Conservation (phyloP, 2,797 vertebrate species). For the Sebastolobus alascanus region DNA sequence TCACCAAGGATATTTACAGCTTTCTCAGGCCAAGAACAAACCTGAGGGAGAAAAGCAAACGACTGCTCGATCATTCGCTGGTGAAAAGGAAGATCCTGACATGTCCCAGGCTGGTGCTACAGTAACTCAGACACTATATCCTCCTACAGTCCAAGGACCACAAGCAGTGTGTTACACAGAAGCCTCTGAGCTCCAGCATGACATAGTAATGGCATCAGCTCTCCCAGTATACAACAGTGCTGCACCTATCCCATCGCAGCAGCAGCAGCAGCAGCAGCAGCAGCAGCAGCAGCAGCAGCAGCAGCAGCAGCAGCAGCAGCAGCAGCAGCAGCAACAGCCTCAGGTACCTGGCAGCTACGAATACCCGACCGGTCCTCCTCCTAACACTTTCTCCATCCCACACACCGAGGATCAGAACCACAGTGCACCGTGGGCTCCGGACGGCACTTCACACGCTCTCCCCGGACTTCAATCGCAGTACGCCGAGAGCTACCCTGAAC, state of each 20-base stretch:
- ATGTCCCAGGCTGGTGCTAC: slow-evolving; percentile 73
- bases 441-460: slow-evolving; percentile 55
- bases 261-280: slow-evolving; percentile 25
- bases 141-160: slow-evolving; percentile 77
- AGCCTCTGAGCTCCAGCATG: slow-evolving; percentile 84
- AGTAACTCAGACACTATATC: slow-evolving; percentile 73
- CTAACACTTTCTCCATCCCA: slow-evolving; percentile 64
- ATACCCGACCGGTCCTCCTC: slow-evolving; percentile 75
- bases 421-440: slow-evolving; percentile 84
- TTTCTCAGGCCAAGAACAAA: slow-evolving; percentile 72
- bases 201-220: slow-evolving; percentile 70
- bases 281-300: too few relatives aligned
- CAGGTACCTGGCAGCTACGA: slow-evolving; percentile 88
- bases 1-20: slow-evolving; percentile 76
- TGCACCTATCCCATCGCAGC: slow-evolving; percentile 85
- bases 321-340: slow-evolving; percentile 81
- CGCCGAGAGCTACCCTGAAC: slow-evolving; percentile 79
- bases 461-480: slow-evolving; percentile 73
- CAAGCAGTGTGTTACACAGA: slow-evolving; percentile 79
- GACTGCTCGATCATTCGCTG: slow-evolving; percentile 82
- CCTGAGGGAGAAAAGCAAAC: slow-evolving; percentile 82
- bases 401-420: slow-evolving; percentile 80
- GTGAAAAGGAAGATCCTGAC: slow-evolving; percentile 83
- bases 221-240: slow-evolving; percentile 82
- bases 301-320: too few relatives aligned